Evolutionary conservation across 2,888 invertebrate genomes (phyloP).

Genomic region (Aporophyla nigra): DNA sequence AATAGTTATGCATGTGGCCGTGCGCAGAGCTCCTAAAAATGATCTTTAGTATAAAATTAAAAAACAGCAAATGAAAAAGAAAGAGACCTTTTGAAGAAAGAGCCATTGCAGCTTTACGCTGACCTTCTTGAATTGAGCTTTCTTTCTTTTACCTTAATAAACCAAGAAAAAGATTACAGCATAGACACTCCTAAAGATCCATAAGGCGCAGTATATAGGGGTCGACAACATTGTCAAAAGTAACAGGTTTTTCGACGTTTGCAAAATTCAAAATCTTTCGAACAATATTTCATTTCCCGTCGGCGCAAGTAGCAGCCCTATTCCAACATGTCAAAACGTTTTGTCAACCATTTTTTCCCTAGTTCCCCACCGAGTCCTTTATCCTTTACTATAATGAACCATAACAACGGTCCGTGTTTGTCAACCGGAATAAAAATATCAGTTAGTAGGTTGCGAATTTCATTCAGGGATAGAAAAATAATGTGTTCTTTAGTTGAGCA

Average conservation of each 20-base stretch:
- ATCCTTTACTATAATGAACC: constrained; percentile 76
- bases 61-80: no score
- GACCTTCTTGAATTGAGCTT: no score
- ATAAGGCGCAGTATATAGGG: background rate
- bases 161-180: background rate
- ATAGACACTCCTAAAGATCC: background rate
- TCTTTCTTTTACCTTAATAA: background rate
- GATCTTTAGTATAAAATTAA: no score
- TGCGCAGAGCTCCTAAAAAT: no score
- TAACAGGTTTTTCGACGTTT: background rate
- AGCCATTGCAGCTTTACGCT: no score
- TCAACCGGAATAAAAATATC: constrained; percentile 64
- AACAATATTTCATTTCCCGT: constrained; percentile 32
- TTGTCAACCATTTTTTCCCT: constrained; percentile 75
- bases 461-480: background rate
- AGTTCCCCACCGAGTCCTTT: constrained; percentile 74
- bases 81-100: no score
- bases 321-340: constrained; percentile 74
- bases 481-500: background rate
- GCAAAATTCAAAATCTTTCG: constrained; percentile 30
- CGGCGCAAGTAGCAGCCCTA: constrained; percentile 71
- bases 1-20: no score
- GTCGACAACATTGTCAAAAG: background rate
- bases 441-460: constrained; percentile 23
- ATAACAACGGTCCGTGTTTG: constrained; percentile 72